These are phyloP conservation scores for Phalanger gymnotis DNA, from an alignment of 2,797 vertebrate genomes.

Conservation along the genomic window DNA sequence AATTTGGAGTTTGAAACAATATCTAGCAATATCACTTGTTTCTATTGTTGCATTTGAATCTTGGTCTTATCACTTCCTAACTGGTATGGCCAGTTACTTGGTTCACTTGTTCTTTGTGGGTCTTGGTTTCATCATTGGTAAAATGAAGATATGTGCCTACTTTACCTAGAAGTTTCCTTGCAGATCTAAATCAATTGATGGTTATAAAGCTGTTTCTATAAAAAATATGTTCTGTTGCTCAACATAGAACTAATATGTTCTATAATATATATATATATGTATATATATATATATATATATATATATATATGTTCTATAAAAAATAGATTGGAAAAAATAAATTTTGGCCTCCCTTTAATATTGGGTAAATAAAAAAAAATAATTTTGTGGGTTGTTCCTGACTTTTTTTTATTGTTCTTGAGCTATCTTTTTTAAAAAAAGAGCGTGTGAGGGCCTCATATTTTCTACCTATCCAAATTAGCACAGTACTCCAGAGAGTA, in stretches of 20 bases:
- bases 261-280: too few species aligned
- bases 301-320: too few species aligned
- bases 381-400: slow-evolving; percentile 35
- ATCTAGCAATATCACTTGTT: too few species aligned
- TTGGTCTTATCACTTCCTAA: not conserved
- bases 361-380: slow-evolving; percentile 35
- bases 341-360: slow-evolving; percentile 10
- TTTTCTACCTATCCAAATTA: slow-evolving; percentile 12
- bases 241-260: too few species aligned
- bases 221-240: too few species aligned
- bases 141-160: slow-evolving; percentile 24
- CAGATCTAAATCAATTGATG: not conserved
- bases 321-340: slow-evolving; percentile 47
- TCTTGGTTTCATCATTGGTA: not conserved
- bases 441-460: not conserved
- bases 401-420: slow-evolving; percentile 39
- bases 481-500: slow-evolving; percentile 44
- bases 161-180: not conserved
- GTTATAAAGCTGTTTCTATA: not conserved
- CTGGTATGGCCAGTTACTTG: too few species aligned
- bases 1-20: too few species aligned
- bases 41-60: too few species aligned
- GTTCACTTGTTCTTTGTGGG: slow-evolving; percentile 5
- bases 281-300: too few species aligned
- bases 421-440: slow-evolving; percentile 43